Base-by-base conservation (phyloP, 2,797 vertebrate genomes). In the Sebastes vulpes region DNA sequence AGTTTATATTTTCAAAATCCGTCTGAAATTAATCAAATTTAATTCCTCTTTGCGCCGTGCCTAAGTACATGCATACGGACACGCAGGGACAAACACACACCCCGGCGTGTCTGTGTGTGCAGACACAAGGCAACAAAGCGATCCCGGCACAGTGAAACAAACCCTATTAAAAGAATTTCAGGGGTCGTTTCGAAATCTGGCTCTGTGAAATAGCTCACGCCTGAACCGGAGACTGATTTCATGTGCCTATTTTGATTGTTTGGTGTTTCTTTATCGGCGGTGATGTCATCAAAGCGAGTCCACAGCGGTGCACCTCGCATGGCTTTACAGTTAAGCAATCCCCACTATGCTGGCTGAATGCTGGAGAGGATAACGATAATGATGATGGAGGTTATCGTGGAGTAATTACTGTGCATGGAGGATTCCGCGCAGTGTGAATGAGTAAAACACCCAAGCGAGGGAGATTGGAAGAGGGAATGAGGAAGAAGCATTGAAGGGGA, bases 1-100 rank as follows among this genome's bases (percentile, higher is more conserved):
- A 94, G 91, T 95, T 95, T 91, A 87, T 92, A 93, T 95, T 93
- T 94, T 90, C 87, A 91, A 90, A 94, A 95, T 91, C 89, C 91
- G 68, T 91, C 79, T 85, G 85, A 95, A 95, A 95, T 95, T 89
- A 94, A 95, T 95, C 91, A 92, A 95, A 92, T 94, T 93, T 88
- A 92, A 93, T 93, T 95, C 92, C 82, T 94, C 88, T 92, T 91
- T 91, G 82, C 84, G 54, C 89, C 85, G 57, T 90, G 91, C 82
- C 90, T 92, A 91, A 93, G 89, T 88, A 90, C 77, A 79, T 78
- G 80, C 79, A 85, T 90, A 84, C 48, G 83, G 81, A 90, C 82
- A 86, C 71, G 84, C 72, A 68, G 73, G 81, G 71, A 83, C 84
- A 90, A 86, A 90, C 82, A 77, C 82, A 85, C 83, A 84, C 53